phyloP scores from a whole-genome alignment of 2,797 vertebrate genomes.

The Orientallactaga sibirica region DNA sequence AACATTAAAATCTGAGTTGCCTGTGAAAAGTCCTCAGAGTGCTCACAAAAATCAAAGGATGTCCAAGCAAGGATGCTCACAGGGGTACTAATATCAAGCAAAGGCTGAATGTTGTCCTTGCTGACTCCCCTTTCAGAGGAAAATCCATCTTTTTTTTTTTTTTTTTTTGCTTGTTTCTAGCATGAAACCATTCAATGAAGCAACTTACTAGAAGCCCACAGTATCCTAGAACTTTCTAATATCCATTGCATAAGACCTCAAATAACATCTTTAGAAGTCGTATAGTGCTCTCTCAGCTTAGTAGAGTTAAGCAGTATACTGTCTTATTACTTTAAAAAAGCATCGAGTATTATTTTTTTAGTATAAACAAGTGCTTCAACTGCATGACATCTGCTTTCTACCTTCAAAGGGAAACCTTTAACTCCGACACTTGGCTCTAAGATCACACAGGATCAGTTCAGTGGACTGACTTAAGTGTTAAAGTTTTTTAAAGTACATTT shows the following conservation, averaged over 20 bases:
- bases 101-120: neutral
- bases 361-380: conserved; percentile 79
- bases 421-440: conserved; percentile 64
- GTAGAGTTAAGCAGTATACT: conserved; percentile 55
- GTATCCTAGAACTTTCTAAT: conserved; percentile 43
- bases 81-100: neutral
- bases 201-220: conserved; percentile 43
- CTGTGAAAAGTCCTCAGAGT: conserved; percentile 34
- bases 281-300: conserved; percentile 68
- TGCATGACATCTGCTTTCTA: conserved; percentile 77
- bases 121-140: neutral
- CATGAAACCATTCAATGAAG: conserved; percentile 49
- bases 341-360: conserved; percentile 74
- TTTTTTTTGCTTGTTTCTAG: neutral
- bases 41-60: neutral
- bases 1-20: conserved; percentile 10
- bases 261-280: conserved; percentile 59
- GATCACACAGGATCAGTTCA: conserved; percentile 79
- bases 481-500: conserved; percentile 74
- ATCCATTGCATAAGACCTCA: conserved; percentile 69
- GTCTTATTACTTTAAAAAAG: conserved; percentile 68
- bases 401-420: conserved; percentile 81
- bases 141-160: neutral
- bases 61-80: neutral
- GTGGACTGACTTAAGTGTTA: conserved; percentile 77